Evolutionary conservation across 2,888 invertebrate species (phyloP), one percentile per base, ranked within the genome.

Genomic region (Stenurella melanura): DNA sequence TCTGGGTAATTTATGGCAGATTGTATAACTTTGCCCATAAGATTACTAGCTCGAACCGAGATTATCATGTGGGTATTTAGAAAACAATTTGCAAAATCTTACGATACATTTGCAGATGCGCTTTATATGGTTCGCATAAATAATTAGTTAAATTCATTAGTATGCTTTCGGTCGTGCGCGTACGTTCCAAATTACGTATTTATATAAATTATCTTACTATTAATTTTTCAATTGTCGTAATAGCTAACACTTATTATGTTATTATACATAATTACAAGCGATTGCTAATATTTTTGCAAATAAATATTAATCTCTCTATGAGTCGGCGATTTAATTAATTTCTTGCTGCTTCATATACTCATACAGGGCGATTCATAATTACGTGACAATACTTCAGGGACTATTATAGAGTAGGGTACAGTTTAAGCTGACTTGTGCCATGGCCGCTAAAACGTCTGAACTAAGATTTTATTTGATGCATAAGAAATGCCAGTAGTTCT

Each of bases 51-150:
- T 54, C 68, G 17, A 26, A 26, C n/a, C 57, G 18, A 15, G 58
- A 34, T 57, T 57, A 69, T 30, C 57, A 10, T 56, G 57, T 18
- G 15, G 17, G 58, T 69, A 38, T 69, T 64, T 58, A 69, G 57
- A 58, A 69, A 69, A 69, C 34, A 69, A 69, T 69, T 69, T 69
- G 38, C 56, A 26, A 38, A 56, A 67, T 26, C 21, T 56, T 64
- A 15, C 42, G 18, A 42, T 42, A n/a, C n/a, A 42, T 30, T 30
- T 17, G 64, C n/a, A 9, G 67, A 67, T 58, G 69, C 58, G 21
- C 61, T 69, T 69, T 58, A 69, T 69, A 69, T 56, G 69, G 69
- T 18, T 30, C 15, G 56, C 15, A 68, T 50, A 54, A 50, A 54
- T 54, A 54, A 68, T 54, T 26, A 56, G 67, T 56, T 68, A 54